These are phyloP conservation scores for Ictalurus furcatus DNA, from an alignment of 2,113 vertebrate species.

Conservation along the genomic window DNA sequence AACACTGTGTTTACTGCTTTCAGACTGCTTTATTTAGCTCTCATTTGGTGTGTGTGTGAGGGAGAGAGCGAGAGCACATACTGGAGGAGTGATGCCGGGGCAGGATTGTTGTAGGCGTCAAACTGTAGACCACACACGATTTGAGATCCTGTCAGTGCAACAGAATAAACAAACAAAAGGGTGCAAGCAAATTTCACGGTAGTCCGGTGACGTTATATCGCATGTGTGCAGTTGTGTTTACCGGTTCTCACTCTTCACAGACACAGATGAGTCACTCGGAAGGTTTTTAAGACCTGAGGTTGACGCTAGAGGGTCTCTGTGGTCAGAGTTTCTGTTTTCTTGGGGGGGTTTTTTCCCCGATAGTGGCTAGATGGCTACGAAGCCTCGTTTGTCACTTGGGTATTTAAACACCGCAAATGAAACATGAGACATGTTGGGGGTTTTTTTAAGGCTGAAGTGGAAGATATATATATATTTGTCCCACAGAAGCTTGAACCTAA, in stretches of 20 bases:
- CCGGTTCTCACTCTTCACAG: neutral
- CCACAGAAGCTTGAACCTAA: neutral
- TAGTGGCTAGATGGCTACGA: neutral
- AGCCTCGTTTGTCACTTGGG: neutral
- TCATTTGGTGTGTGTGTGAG: neutral
- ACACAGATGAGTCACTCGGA: constrained; percentile 19
- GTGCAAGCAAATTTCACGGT: neutral
- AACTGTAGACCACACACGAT: constrained; percentile 43
- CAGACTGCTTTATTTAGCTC: constrained; percentile 6
- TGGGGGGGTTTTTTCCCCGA: neutral
- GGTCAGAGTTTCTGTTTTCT: neutral
- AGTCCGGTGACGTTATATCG: neutral
- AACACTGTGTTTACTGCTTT: neutral
- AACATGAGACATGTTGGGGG: neutral
- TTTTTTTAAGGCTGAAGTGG: neutral
- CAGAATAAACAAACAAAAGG: constrained; percentile 22
- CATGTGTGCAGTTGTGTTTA: neutral
- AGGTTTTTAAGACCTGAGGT: neutral
- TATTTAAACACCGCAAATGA: neutral
- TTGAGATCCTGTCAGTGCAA: constrained; percentile 8
- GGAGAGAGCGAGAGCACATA: neutral
- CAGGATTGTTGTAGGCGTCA: constrained; percentile 1
- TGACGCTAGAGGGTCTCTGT: neutral
- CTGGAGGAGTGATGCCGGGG: neutral
- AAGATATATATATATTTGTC: neutral